phyloP scores from a whole-genome alignment of 1,140 invertebrate genomes.

The Notospermus geniculatus region DNA sequence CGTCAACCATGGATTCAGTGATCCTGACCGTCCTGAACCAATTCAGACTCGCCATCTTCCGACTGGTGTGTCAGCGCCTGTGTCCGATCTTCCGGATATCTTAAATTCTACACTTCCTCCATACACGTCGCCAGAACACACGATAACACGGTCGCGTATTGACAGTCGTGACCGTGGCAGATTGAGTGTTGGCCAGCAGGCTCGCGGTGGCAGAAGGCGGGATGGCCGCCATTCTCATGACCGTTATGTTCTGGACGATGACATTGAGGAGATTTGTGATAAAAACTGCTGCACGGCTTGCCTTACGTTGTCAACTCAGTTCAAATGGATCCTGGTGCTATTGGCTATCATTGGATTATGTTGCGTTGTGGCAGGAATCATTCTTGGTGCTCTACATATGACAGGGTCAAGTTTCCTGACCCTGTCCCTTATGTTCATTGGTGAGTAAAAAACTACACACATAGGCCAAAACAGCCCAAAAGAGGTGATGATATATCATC shows the following conservation, averaged over 20 bases:
- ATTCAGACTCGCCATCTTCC: too few species aligned
- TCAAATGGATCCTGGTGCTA: slow-evolving; percentile 50
- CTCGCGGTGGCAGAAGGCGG: slow-evolving; percentile 25
- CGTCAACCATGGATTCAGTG: slow-evolving; percentile 15
- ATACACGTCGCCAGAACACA: slow-evolving; percentile 17
- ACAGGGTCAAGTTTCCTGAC: slow-evolving; percentile 45
- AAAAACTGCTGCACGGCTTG: slow-evolving; percentile 46
- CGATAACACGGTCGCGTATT: slow-evolving; percentile 15
- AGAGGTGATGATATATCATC: too few species aligned
- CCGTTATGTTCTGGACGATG: not conserved
- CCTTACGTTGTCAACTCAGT: slow-evolving; percentile 43
- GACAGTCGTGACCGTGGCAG: slow-evolving; percentile 15
- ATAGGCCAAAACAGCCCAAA: too few species aligned
- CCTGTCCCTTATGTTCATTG: slow-evolving; percentile 52
- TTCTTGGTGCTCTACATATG: slow-evolving; percentile 50
- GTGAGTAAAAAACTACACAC: slow-evolving; percentile 32
- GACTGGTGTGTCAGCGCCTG: too few species aligned
- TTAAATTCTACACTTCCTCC: slow-evolving; percentile 13
- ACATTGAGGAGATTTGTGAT: slow-evolving; percentile 30
- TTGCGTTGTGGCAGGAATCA: slow-evolving; percentile 52
- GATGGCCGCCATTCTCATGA: slow-evolving; percentile 14
- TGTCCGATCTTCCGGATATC: slow-evolving; percentile 12
- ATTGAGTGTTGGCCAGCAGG: slow-evolving; percentile 4
- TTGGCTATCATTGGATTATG: slow-evolving; percentile 49
- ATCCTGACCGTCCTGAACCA: slow-evolving; percentile 14